Conservation (phyloP, 1,140 invertebrate species). For the Oncopodura yosiiana region DNA sequence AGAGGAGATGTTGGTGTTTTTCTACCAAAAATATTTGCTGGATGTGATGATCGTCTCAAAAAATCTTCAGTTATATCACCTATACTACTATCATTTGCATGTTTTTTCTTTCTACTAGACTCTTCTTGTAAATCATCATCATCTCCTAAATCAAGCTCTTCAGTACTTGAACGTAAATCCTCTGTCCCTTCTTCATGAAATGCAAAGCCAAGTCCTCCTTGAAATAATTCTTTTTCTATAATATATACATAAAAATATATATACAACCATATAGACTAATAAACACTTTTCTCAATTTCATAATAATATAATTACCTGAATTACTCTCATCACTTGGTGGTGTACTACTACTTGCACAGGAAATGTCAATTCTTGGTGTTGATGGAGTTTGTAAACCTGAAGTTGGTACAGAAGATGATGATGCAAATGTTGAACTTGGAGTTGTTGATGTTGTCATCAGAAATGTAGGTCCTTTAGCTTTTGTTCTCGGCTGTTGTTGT, state of each 20-base stretch:
- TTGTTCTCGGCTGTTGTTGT: too few relatives aligned
- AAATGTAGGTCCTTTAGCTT: conserved; percentile 19
- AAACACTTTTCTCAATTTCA: too few relatives aligned
- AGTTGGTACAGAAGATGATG: conserved; percentile 28
- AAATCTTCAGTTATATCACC: conserved; percentile 33
- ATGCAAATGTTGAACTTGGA: conserved; percentile 27
- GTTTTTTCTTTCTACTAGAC: conserved; percentile 40
- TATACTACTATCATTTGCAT: too few relatives aligned
- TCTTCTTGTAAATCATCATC: conserved; percentile 38
- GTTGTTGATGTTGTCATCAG: conserved; percentile 26
- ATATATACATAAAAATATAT: too few relatives aligned
- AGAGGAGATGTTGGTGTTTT: conserved; percentile 21
- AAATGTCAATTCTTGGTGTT: conserved; percentile 75
- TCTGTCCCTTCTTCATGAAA: conserved; percentile 67
- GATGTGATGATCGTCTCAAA: conserved; percentile 34
- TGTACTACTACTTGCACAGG: conserved; percentile 73
- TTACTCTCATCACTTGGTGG: conserved; percentile 68
- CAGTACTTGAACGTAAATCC: conserved; percentile 61
- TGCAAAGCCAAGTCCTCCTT: conserved; percentile 44
- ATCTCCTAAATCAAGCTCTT: conserved; percentile 32
- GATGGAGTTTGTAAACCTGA: conserved; percentile 53
- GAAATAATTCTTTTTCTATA: conserved; percentile 62
- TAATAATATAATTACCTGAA: too few relatives aligned
- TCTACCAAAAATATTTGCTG: conserved; percentile 31
- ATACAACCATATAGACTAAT: too few relatives aligned